Evolutionary conservation across 2,797 vertebrate genomes (phyloP).

Genomic region (Cetoscarus ocellatus): DNA sequence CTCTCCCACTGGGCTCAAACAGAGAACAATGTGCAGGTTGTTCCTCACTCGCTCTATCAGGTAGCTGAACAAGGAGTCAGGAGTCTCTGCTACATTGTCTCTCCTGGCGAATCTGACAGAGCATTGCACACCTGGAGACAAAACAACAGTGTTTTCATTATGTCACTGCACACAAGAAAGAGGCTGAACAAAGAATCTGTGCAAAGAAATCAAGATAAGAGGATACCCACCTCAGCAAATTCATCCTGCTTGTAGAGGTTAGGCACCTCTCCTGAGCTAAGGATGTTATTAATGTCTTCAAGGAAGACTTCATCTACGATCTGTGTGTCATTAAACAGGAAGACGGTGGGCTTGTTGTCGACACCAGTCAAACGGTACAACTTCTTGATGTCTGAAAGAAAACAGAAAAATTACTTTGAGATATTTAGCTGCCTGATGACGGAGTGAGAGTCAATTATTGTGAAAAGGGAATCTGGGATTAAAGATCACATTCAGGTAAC

Average conservation of each 20-base stretch:
- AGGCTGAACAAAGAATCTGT: background rate
- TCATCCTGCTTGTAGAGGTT: slow-evolving; percentile 92
- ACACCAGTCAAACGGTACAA: slow-evolving; percentile 89
- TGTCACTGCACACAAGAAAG: too few relatives aligned
- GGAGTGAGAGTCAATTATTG: background rate
- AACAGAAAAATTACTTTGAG: background rate
- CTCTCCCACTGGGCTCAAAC: slow-evolving; percentile 92
- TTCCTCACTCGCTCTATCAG: slow-evolving; percentile 90
- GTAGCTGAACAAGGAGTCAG: slow-evolving; percentile 88
- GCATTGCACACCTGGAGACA: slow-evolving; percentile 82
- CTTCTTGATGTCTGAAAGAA: slow-evolving; percentile 88
- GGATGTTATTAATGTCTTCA: slow-evolving; percentile 92
- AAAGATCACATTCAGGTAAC: background rate
- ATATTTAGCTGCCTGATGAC: background rate
- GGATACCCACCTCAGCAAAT: slow-evolving; percentile 87
- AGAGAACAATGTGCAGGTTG: slow-evolving; percentile 92
- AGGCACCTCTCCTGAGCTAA: slow-evolving; percentile 93
- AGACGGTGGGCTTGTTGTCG: slow-evolving; percentile 89
- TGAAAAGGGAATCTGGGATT: background rate
- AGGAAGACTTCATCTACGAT: slow-evolving; percentile 89
- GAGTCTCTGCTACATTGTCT: slow-evolving; percentile 85
- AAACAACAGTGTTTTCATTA: background rate
- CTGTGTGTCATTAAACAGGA: slow-evolving; percentile 91
- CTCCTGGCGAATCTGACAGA: slow-evolving; percentile 83
- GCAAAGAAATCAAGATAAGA: too few relatives aligned